Percentiles rank a stretch among this genome's conserved stretches.
Evolutionary conservation across 2,797 vertebrate species (phyloP).

Genomic region (Pempheris klunzingeri): DNA sequence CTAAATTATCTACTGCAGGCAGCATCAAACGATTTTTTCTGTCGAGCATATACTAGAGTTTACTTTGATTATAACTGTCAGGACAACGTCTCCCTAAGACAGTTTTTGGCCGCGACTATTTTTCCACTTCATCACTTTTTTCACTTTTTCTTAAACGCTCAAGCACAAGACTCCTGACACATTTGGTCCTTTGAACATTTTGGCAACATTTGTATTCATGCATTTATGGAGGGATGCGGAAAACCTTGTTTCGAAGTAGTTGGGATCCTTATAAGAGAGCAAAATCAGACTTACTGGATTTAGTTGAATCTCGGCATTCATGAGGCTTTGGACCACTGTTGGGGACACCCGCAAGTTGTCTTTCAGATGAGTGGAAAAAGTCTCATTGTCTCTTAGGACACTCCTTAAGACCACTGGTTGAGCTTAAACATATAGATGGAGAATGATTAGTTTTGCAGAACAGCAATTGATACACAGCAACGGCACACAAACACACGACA

Average conservation of each 20-base stretch:
- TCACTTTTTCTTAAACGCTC: slow-evolving; percentile 46
- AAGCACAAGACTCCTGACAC: slow-evolving; percentile 5
- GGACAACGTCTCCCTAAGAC: slow-evolving; percentile 26
- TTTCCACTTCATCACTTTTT: too few species aligned
- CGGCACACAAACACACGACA: neutral
- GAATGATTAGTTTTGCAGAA: slow-evolving; percentile 11
- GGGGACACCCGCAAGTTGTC: slow-evolving; percentile 68
- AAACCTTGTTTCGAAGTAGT: neutral
- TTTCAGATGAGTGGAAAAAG: slow-evolving; percentile 78
- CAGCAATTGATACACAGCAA: neutral
- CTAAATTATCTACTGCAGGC: slow-evolving; percentile 20
- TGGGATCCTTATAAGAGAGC: neutral
- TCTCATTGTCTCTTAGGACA: slow-evolving; percentile 80
- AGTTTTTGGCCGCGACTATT: slow-evolving; percentile 20
- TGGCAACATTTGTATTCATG: slow-evolving; percentile 23
- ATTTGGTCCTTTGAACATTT: slow-evolving; percentile 23
- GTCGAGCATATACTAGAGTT: slow-evolving; percentile 23
- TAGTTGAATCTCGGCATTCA: slow-evolving; percentile 68
- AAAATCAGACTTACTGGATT: slow-evolving; percentile 71
- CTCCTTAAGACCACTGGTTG: slow-evolving; percentile 73
- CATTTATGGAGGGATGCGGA: slow-evolving; percentile 12
- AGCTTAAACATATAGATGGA: slow-evolving; percentile 65
- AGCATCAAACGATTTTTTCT: slow-evolving; percentile 26
- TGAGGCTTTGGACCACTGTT: slow-evolving; percentile 72
- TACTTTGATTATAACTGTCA: slow-evolving; percentile 38